These are phyloP conservation scores for Myotis lucifugus DNA, from an alignment of 2,113 vertebrate genomes.

Conservation along the genomic window DNA sequence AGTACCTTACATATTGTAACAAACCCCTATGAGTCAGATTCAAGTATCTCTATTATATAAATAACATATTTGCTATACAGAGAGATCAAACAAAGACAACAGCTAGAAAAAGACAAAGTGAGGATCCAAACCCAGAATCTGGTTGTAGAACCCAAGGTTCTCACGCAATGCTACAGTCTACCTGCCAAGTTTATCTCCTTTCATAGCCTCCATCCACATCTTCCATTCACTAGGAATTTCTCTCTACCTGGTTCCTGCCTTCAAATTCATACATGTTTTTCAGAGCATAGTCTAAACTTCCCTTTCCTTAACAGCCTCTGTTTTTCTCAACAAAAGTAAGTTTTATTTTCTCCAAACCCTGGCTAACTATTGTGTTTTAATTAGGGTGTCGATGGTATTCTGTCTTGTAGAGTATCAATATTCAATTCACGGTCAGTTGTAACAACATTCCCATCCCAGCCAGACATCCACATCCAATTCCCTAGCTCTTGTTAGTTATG, in stretches of 20 bases:
- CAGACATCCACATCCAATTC: neutral
- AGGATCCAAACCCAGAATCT: neutral
- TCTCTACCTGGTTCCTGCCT: neutral
- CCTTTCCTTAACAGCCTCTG: neutral
- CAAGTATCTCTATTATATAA: neutral
- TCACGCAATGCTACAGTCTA: neutral
- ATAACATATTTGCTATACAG: neutral
- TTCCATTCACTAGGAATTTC: neutral
- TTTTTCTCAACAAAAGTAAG: neutral
- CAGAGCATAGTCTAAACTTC: neutral
- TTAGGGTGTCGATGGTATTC: neutral
- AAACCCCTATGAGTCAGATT: neutral
- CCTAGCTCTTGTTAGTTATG: neutral
- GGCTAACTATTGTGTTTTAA: neutral
- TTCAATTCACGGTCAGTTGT: neutral
- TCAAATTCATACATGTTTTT: neutral
- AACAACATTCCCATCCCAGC: neutral
- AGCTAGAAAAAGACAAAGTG: neutral
- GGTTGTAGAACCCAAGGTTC: neutral
- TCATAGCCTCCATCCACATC: neutral
- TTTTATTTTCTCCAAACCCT: constrained; percentile 3
- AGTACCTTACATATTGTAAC: neutral
- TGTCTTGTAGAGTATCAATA: neutral
- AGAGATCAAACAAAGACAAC: neutral
- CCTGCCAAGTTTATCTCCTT: neutral